Base-by-base conservation (phyloP, 2,888 invertebrate genomes). In the Selenia dentaria region DNA sequence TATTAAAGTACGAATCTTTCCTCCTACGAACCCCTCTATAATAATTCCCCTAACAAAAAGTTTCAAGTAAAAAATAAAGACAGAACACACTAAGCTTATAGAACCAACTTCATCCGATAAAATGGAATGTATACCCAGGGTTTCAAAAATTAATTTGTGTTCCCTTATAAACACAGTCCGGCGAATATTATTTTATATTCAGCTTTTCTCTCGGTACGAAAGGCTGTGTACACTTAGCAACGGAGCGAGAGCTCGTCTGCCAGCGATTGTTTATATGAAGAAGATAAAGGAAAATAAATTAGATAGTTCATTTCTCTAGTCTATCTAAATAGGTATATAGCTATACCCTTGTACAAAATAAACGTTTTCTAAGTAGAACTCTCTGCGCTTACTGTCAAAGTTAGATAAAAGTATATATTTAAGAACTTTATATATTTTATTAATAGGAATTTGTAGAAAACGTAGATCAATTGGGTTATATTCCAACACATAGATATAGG, bases 1-100 rank as follows among this genome's bases (percentile, higher is more conserved):
- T 76, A 74, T 67, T 74, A 68, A 73, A 72, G 66, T 70, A 65
- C 41, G 37, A 42, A 41, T 27, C 41, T 37, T 36, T 37, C 27
- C 35, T 0, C n/a, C 24, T 10, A 20, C n/a, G n/a, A n/a, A n/a
- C n/a, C 25, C 34, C 39, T 20, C 28, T 32, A 25, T 27, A 39
- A 62, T 64, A 62, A 63, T 61, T 53, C 48, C 48, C 41, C 22
- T 35, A 40, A 49, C 50, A 62, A 64, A 71, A 65, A 51, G 64
- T 70, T 56, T 44, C 57, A 42, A 57, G 50, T 48, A 42, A 36
- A 63, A 64, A 65, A 64, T 64, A 64, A 65, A 62, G 62, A 50
- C 48, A 49, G 26, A 27, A 38, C 41, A 53, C 33, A 45, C 45
- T 34, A 48, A 41, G 35, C 41, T 46, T 38, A 37, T 40, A 46